Conservation (phyloP, 2,888 invertebrate species). For the Hololepta plana region DNA sequence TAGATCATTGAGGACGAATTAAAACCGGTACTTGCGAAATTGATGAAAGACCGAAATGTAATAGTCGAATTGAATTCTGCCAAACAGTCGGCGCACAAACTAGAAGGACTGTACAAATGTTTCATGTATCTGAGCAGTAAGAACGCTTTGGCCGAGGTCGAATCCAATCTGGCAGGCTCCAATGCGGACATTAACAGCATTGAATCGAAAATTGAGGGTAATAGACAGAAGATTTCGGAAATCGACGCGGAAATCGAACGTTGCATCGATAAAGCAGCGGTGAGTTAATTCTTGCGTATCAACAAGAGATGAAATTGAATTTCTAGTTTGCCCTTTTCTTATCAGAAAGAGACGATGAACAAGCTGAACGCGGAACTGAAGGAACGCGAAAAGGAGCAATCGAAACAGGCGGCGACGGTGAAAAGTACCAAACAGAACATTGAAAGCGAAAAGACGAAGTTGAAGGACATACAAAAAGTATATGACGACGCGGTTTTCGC, state of each 20-base stretch:
- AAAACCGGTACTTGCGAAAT: constrained; percentile 43
- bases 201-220: not conserved
- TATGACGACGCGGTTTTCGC: no score
- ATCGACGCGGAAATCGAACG: constrained; percentile 1
- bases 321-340: not conserved
- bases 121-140: not conserved
- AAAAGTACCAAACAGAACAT: constrained; percentile 48
- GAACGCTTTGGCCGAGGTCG: not conserved
- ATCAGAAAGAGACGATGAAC: constrained; percentile 17
- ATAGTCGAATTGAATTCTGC: no score
- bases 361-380: constrained; percentile 44
- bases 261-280: no score
- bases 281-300: not conserved
- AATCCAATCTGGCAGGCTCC: not conserved
- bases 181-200: not conserved
- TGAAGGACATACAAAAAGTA: constrained; percentile 1
- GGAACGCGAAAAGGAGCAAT: constrained; percentile 46
- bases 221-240: not conserved
- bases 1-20: constrained; percentile 33
- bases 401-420: constrained; percentile 39
- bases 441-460: constrained; percentile 32
- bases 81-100: no score
- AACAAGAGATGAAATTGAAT: not conserved
- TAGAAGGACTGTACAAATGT: constrained; percentile 3
- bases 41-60: constrained; percentile 44